Evolutionary conservation across 2,888 invertebrate genomes (phyloP).

Genomic region (Eumacrocentrus americanus): DNA sequence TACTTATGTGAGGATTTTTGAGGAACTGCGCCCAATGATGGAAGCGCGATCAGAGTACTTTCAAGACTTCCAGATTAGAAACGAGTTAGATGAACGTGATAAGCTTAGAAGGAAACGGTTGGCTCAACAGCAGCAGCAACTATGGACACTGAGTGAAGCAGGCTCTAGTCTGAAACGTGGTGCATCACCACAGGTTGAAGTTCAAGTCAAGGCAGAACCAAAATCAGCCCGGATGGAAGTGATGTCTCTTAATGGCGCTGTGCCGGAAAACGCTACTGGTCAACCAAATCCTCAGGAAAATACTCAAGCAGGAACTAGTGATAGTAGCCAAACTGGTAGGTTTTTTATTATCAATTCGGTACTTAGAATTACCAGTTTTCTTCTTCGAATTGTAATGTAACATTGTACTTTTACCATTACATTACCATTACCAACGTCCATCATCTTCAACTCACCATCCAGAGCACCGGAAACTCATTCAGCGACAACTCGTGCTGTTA

Average conservation of each 20-base stretch:
- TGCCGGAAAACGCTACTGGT: too few species aligned
- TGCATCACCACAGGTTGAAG: too few species aligned
- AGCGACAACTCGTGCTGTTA: slow-evolving; percentile 95
- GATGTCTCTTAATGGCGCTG: too few species aligned
- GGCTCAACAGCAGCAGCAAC: slow-evolving; percentile 72
- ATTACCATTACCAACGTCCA: slow-evolving; percentile 53
- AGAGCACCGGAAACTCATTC: slow-evolving; percentile 96
- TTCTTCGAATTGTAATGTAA: not conserved
- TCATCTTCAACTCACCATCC: slow-evolving; percentile 81
- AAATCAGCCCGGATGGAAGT: too few species aligned
- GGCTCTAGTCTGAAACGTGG: too few species aligned
- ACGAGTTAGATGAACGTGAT: too few species aligned
- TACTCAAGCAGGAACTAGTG: slow-evolving; percentile 63
- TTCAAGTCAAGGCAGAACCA: too few species aligned
- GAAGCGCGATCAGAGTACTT: too few species aligned
- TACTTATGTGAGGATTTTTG: too few species aligned
- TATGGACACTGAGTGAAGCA: too few species aligned
- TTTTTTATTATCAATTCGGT: slow-evolving; percentile 1
- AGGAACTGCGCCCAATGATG: too few species aligned
- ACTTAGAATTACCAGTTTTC: not conserved
- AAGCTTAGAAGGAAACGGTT: slow-evolving; percentile 78
- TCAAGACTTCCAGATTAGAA: too few species aligned
- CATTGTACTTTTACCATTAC: not conserved
- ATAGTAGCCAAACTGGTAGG: slow-evolving; percentile 56
- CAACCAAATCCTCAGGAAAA: slow-evolving; percentile 67